phyloP scores from a whole-genome alignment of 1,140 invertebrate genomes.

The Apis cerana region DNA sequence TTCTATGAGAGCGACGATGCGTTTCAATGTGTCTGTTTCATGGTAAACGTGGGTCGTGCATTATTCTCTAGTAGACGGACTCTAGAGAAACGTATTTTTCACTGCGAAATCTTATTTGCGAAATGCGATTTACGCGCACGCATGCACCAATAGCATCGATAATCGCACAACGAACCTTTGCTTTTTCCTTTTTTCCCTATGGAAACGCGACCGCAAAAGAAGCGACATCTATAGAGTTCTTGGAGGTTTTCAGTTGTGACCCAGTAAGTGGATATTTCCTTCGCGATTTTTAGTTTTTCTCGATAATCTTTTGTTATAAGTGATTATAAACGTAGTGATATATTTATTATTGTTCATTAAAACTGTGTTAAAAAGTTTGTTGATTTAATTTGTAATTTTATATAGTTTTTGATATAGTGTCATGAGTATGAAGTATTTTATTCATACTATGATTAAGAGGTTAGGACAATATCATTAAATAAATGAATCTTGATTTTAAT shows the following conservation, averaged over 20 bases:
- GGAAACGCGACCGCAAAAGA: background rate
- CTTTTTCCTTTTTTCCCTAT: background rate
- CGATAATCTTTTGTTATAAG: background rate
- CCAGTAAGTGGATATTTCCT: background rate
- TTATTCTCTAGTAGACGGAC: conserved; percentile 38
- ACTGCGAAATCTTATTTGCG: conserved; percentile 28
- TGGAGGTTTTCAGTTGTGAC: background rate
- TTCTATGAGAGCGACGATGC: background rate
- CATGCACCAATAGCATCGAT: background rate
- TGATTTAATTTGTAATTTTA: background rate
- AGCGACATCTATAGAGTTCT: background rate
- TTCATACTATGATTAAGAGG: too few relatives aligned
- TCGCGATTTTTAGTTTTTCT: background rate
- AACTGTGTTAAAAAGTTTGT: background rate
- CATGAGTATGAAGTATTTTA: too few relatives aligned
- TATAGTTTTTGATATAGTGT: background rate
- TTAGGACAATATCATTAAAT: too few relatives aligned
- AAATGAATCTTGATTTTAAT: too few relatives aligned
- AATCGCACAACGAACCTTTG: conserved; percentile 6
- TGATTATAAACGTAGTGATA: too few relatives aligned
- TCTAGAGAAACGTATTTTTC: conserved; percentile 3
- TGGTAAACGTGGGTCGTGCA: conserved; percentile 44
- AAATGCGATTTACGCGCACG: conserved; percentile 37
- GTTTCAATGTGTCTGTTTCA: conserved; percentile 23
- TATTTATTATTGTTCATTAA: too few relatives aligned